Base-by-base conservation (phyloP, 2,113 vertebrate genomes). In the Anoura caudifer region DNA sequence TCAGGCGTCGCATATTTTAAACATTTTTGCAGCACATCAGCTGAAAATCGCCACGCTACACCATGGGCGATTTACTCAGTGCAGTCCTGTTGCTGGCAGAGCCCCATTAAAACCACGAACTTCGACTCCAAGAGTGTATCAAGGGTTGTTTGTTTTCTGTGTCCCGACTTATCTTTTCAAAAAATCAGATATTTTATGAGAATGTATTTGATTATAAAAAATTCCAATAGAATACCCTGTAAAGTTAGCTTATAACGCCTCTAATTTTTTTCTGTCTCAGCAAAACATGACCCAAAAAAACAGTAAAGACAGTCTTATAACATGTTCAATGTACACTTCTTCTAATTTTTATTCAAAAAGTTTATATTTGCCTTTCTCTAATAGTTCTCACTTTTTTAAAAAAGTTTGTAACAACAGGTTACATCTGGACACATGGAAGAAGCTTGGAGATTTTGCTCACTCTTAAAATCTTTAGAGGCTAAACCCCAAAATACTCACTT, bases 131-230 rank as follows among this genome's bases (percentile, higher is more conserved):
- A 59, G 67, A 73, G 76, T 15, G 22, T 41, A 59, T 52, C 75
- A 72, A 91, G 65, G 26, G n/a, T 87, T 82, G 91, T 80, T 63
- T 86, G 47, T 80, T 95, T 95, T 59, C 94, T 54, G 31, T 45
- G 87, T 7, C 73, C 63, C 31, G 14, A 38, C 28, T 83, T 79
- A n/a, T 4, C 77, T 63, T 87, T 75, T 72, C 36, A 17, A 84
- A 81, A 65, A 75, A 73, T 52, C 67, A 84, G 47, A 16, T 56
- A 67, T 38, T 84, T 94, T 93, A 36, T 92, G 80, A 83, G 83
- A 73, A 90, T 24, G 17, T 38, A 50, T 79, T 84, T 91, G 41
- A 70, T 91, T 94, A 79, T 16, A 90, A 96, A 97, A 83, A 56
- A 70, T 69, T 54, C 92, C 31, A 13, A 43, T 2, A 83, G 36